Evolutionary conservation across 2,113 vertebrate species (phyloP).

Genomic region (Poecile atricapillus): DNA sequence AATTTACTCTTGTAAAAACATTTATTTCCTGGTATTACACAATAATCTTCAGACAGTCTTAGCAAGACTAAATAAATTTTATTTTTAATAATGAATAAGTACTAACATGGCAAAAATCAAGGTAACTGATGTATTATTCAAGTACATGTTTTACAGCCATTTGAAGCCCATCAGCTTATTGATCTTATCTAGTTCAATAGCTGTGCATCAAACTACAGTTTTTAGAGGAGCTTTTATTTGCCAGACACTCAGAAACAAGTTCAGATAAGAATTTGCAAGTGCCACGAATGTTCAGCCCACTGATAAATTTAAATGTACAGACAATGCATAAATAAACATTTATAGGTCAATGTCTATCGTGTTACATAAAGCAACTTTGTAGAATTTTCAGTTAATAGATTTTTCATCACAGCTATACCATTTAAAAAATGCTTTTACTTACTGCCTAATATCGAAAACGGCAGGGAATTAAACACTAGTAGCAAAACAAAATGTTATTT

Average conservation of each 20-base stretch:
- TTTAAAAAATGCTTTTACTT: slow-evolving; percentile 24
- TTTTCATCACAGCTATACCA: neutral
- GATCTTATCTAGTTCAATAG: neutral
- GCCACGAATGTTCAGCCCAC: neutral
- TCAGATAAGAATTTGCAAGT: slow-evolving; percentile 41
- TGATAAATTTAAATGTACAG: neutral
- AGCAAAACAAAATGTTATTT: slow-evolving; percentile 1
- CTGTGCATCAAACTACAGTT: neutral
- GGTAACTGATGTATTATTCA: slow-evolving; percentile 24
- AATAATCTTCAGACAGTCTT: neutral
- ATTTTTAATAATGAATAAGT: neutral
- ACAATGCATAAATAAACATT: slow-evolving; percentile 12
- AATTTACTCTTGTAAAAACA: neutral
- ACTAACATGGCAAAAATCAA: neutral
- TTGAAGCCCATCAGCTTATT: slow-evolving; percentile 31
- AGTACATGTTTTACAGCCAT: neutral
- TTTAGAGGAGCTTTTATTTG: slow-evolving; percentile 9
- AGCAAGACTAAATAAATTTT: neutral
- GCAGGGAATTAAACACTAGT: slow-evolving; percentile 33
- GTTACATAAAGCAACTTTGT: neutral
- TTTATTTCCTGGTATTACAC: neutral
- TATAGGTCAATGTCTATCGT: neutral
- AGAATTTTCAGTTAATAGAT: slow-evolving; percentile 5
- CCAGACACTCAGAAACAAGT: slow-evolving; percentile 18
- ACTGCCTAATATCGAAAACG: neutral